phyloP scores from a whole-genome alignment of 2,113 vertebrate genomes.

The Picathartes gymnocephalus region DNA sequence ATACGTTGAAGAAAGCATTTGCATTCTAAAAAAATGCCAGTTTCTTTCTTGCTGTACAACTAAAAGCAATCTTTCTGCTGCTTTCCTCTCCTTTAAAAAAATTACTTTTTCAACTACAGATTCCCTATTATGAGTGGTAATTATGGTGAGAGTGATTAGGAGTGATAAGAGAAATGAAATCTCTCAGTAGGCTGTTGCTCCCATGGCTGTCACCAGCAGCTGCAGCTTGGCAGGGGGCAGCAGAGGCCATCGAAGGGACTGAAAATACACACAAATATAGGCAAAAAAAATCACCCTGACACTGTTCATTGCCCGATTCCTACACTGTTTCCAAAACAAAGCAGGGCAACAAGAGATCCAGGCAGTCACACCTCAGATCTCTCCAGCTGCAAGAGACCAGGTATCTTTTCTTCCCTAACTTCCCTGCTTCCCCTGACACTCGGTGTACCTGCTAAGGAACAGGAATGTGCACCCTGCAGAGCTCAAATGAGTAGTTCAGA shows the following conservation, averaged over 20 bases:
- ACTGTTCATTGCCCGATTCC: neutral
- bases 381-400: neutral
- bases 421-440: neutral
- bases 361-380: neutral
- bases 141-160: neutral
- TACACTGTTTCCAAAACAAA: neutral
- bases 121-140: neutral
- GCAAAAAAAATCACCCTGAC: neutral
- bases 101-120: neutral
- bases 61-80: neutral
- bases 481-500: neutral
- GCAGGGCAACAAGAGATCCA: neutral
- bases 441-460: neutral
- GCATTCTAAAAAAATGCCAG: neutral
- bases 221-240: constrained; percentile 30
- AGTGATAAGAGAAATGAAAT: neutral
- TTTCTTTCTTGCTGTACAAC: neutral
- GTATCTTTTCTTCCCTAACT: neutral
- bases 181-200: neutral
- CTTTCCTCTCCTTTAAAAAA: neutral
- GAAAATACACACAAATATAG: neutral
- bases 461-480: neutral
- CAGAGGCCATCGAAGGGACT: neutral
- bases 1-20: neutral
- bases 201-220: neutral